Evolutionary conservation across 2,888 invertebrate genomes (phyloP), one percentile per base, ranked within the genome.

Genomic region (Dinocampus coccinellae): DNA sequence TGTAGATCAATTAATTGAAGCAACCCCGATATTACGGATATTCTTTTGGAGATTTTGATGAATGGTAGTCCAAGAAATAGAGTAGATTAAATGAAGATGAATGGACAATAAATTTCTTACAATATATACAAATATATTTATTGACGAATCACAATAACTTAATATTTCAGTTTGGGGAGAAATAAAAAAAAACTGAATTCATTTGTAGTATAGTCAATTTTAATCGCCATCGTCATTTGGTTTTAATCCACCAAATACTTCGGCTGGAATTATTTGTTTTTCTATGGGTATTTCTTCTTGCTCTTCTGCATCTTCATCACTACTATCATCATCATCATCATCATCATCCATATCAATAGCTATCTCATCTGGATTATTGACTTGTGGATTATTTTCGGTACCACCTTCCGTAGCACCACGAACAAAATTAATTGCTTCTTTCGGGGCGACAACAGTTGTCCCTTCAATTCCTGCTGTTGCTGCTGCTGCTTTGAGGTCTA

Each of bases 311-410:
- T 89, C 90, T 60, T 89, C 91, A 60, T 91, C 91, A 55, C 90
- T 89, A 3, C 88, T 89, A 0, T 88, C 88, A 0, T 89, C 91
- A 61, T 91, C 91, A 4, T 92, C 92, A 20, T 92, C 92, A 1
- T 91, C 92, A 63, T 89, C 90, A 72, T 93, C 93, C 77, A 93
- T 92, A 81, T 94, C 95, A 85, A 96, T 94, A 81, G 95, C 91
- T 83, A 96, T 95, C 89, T 96, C 95, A 88, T 96, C 96, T 20
- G 96, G 96, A 90, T 96, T 96, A 60, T 92, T 90, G 57, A 95
- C 93, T 80, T 92, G 92, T 72, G 89, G 88, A 34, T 86, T 87
- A 73, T 92, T 92, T 62, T n/a, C n/a, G n/a, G 89, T 89, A 66
- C 90, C 91, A 52, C 94, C 94, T 85, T 95, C 95, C 10, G 95